Conservation (phyloP, 2,888 invertebrate species). For the Lithophane leautieri region DNA sequence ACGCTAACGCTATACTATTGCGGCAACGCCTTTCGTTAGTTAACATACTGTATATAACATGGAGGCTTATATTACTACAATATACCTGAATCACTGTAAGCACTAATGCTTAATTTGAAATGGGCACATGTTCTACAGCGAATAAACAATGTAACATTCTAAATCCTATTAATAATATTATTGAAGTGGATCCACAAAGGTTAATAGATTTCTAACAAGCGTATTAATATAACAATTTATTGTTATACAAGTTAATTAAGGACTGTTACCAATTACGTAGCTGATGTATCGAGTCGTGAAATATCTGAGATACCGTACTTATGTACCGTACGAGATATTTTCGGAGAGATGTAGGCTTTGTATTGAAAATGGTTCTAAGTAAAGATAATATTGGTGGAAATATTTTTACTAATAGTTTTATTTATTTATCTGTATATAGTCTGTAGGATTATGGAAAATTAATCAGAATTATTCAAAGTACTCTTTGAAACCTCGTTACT, state of each 20-base stretch:
- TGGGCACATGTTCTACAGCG: too few relatives aligned
- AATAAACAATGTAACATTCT: constrained; percentile 4
- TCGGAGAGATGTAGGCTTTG: background rate
- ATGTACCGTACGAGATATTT: too few relatives aligned
- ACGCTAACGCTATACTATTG: too few relatives aligned
- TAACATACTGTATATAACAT: background rate
- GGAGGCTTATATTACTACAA: background rate
- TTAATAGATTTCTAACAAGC: constrained; percentile 40
- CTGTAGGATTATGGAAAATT: background rate
- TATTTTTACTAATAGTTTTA: background rate
- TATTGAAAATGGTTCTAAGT: background rate
- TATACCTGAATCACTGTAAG: background rate
- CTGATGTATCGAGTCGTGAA: constrained; percentile 42
- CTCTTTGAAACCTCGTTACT: constrained; percentile 1
- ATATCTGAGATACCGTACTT: too few relatives aligned
- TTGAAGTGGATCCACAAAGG: constrained; percentile 13
- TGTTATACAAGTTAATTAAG: constrained; percentile 55
- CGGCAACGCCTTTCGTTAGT: too few relatives aligned
- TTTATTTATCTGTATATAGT: too few relatives aligned
- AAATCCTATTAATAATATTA: constrained; percentile 19
- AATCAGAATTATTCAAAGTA: background rate
- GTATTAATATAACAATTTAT: constrained; percentile 57
- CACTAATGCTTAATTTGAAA: background rate
- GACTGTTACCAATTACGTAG: constrained; percentile 42
- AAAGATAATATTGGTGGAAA: background rate